Evolutionary conservation across 2,113 vertebrate genomes (phyloP), one percentile per base, ranked within the genome.

Genomic region (Ellobius talpinus): DNA sequence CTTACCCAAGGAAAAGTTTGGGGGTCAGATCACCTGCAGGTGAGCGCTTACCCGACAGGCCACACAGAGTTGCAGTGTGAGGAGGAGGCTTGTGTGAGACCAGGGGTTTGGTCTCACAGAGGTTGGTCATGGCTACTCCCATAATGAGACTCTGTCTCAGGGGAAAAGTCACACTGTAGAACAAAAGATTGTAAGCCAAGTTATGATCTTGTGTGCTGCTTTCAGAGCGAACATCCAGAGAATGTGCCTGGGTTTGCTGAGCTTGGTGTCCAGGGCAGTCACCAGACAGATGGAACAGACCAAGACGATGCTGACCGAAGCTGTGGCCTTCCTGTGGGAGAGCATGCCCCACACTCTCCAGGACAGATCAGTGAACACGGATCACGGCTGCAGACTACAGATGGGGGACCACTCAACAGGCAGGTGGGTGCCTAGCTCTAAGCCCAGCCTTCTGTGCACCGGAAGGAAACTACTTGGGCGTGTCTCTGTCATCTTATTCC

Each of bases 181-280:
- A 45, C 73, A 50, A 63, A 47, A 29, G 0, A 14, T 0, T 84
- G 85, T 1, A 17, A 86, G 52, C 29, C 3, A 52, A 73, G 23
- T 81, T 93, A 23, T 79, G 7, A 96, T 42, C 1, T 12, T 95
- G 39, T 97, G 58, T 77, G 24, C 50, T 94, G 14, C 89, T 98
- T 98, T 97, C 97, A 99, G 99, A 98, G 98, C 0, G 99, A 99
- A 94, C 99, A 98, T 95, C 94, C 99, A 97, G 99, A 99, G 95
- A 95, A 91, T 52, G 90, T 99, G 90, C 98, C 99, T 39, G 99
- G 99, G 96, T 93, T 99, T n/a, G 96, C 98, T 21, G 98, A 98
- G 50, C 88, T 99, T 85, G 98, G 98, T 72, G 91, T 96, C 89
- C 98, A 98, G 31, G 91, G 97, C 93, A 98, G 26, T 39, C 84